phyloP scores from a whole-genome alignment of 2,888 invertebrate genomes.

The Sialis fuliginosa region DNA sequence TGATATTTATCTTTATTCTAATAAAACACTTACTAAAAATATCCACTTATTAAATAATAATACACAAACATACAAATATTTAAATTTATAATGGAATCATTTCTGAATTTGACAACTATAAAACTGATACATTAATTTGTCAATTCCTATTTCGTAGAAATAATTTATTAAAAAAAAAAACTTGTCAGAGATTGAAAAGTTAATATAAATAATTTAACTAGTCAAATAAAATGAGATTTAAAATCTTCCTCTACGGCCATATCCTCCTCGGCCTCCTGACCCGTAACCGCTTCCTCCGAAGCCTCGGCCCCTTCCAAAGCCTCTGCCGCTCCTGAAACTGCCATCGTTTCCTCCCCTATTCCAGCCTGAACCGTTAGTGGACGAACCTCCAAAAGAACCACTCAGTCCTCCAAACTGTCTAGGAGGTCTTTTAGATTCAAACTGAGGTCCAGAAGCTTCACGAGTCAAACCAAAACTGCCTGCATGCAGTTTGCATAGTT shows the following conservation, averaged over 20 bases:
- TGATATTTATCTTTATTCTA: no score
- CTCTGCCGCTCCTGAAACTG: constrained; percentile 7
- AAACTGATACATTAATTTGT: no score
- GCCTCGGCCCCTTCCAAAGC: no score
- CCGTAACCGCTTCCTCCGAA: not conserved
- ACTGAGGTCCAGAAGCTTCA: constrained; percentile 27
- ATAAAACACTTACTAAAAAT: no score
- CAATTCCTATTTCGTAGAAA: no score
- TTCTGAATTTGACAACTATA: no score
- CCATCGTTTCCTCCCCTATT: constrained; percentile 7
- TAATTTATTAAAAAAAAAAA: no score
- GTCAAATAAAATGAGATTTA: not conserved
- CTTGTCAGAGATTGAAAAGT: no score
- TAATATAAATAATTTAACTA: no score
- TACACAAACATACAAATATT: no score
- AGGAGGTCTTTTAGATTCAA: constrained; percentile 32
- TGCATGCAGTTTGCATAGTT: constrained; percentile 59
- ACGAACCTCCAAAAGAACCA: constrained; percentile 1
- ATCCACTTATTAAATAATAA: no score
- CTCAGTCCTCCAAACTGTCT: constrained; percentile 21
- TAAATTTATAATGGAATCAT: no score
- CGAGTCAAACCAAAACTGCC: constrained; percentile 42
- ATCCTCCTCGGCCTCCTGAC: constrained; percentile 4
- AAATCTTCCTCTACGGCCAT: constrained; percentile 5
- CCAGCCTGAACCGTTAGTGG: not conserved